Evolutionary conservation across 2,888 invertebrate species (phyloP), one percentile per base, ranked within the genome.

Genomic region (Lasiommata megera): DNA sequence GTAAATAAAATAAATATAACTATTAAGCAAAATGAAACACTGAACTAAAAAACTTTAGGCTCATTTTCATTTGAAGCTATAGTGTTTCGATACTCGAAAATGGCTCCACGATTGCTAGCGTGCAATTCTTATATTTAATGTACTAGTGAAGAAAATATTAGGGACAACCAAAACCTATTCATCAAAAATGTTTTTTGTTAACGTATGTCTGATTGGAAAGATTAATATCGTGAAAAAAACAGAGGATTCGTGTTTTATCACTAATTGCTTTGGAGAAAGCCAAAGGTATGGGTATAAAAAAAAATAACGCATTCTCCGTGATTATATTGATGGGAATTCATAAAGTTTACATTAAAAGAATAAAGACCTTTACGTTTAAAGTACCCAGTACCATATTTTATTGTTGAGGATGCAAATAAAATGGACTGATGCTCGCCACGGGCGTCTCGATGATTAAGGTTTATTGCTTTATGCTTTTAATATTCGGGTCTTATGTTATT

Each of bases 291-390:
- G 8, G 16, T n/a, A n/a, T 18, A 8, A 18, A 17, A 28, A 55
- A 55, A 16, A 47, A 47, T 52, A 14, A 40, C 18, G 12, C 53
- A 31, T 53, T 31, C 54, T 52, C 46, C 31, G 31, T 53, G 43
- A 14, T 23, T 12, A 55, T 47, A 58, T 52, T 16, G 36, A 54
- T 47, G 37, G 43, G 14, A 47, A 56, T 52, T 61, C 55, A 61
- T 55, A 58, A 50, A 40, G 48, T 41, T 41, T 14, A 34, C 47
- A 12, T 55, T 54, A n/a, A 50, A 55, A 55, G 56, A 55, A 60
- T 60, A 51, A 55, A 60, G 47, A 47, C 36, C 29, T 52, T 52
- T 56, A 56, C 52, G 47, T 56, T 56, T 56, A 60, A 43, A 38
- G 38, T 57, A 50, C 18, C 11, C 46, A 46, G 16, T 31, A 53